Evolutionary conservation across 2,797 vertebrate genomes (phyloP).

Genomic region (Mormyrus proboscirostris): DNA sequence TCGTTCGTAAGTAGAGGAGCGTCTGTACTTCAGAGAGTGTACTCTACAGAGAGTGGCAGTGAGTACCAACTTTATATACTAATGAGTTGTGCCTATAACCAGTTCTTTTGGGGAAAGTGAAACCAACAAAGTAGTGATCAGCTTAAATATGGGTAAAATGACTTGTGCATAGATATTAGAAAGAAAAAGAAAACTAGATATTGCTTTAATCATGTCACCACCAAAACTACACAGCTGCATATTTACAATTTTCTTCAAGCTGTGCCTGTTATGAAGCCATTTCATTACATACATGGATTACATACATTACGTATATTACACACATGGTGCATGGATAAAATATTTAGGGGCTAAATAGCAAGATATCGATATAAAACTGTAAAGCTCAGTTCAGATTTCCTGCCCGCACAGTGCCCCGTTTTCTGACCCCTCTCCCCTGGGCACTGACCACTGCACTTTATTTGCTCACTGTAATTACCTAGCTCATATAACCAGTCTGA

Average conservation of each 20-base stretch:
- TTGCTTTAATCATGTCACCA: background rate
- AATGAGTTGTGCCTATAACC: background rate
- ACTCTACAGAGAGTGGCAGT: background rate
- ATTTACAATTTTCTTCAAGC: background rate
- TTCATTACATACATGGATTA: background rate
- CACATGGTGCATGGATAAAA: background rate
- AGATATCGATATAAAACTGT: background rate
- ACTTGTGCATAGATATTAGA: background rate
- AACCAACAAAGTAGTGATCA: background rate
- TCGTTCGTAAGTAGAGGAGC: too few species aligned
- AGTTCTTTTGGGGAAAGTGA: background rate
- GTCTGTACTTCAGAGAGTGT: too few species aligned
- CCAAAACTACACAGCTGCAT: background rate
- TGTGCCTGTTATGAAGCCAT: background rate
- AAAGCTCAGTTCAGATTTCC: background rate
- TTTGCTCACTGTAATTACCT: background rate
- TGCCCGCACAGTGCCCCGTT: background rate
- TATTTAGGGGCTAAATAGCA: background rate
- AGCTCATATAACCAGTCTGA: background rate
- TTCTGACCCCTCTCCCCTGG: background rate
- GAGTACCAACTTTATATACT: background rate
- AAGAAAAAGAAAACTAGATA: background rate
- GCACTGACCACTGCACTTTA: background rate
- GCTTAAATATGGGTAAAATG: background rate
- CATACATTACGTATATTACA: background rate